Conservation (phyloP, 2,888 invertebrate species). For the Polyommatus iphigenia region DNA sequence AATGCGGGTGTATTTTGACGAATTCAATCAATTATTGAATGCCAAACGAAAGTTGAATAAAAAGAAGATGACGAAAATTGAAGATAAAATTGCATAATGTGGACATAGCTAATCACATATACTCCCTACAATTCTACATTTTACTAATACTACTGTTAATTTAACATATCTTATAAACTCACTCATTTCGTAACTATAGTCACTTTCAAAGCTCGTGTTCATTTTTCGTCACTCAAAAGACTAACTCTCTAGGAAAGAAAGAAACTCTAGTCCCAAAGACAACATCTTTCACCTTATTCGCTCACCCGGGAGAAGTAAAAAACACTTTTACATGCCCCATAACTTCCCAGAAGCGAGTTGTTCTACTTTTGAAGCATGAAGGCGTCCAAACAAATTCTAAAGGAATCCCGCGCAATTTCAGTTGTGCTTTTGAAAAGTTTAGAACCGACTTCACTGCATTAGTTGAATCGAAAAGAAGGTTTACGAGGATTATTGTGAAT, state of each 20-base stretch:
- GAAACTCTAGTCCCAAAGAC: neutral
- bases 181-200: no score
- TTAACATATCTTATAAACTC: no score
- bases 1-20: no score
- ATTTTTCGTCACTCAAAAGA: neutral
- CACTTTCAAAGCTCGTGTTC: no score
- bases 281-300: neutral
- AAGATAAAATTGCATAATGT: no score
- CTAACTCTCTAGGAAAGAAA: neutral
- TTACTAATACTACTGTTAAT: no score
- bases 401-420: neutral
- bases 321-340: slow-evolving; percentile 13
- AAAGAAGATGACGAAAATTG: no score
- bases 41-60: no score
- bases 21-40: no score
- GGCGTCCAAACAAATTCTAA: neutral
- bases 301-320: neutral
- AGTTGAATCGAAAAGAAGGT: neutral
- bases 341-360: neutral
- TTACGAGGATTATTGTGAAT: no score
- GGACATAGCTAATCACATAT: no score
- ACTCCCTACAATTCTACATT: no score
- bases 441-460: neutral
- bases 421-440: slow-evolving; percentile 16
- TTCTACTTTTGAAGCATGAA: slow-evolving; percentile 8